Base-by-base conservation (phyloP, 2,888 invertebrate species). In the Chesias legatella region DNA sequence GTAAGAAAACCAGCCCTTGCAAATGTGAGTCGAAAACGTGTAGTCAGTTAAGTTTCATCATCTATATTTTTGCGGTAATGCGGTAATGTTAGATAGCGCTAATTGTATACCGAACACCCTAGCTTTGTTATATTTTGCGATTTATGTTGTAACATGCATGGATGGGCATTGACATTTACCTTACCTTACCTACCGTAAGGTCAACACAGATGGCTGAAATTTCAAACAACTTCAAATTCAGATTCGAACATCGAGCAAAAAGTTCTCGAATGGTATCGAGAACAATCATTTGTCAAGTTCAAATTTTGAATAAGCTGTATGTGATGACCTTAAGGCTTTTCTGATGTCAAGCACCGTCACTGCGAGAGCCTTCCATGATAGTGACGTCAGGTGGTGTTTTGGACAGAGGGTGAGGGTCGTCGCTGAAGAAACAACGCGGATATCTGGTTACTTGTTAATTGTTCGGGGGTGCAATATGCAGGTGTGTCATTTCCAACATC, bases 1-100 rank as follows among this genome's bases (percentile, higher is more conserved):
- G 96, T 82, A 95, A 96, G 91, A 95, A 95, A 91, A 95, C 95
- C 78, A 96, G 96, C 90, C 96, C 96, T 79, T 93, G 95, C 89
- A 96, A 96, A 92, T 95, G 96, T 96, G 91, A 96, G 95, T 95
- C 62, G 62, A 59, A 57, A 57, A 56, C 63, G 61, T 70, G 63
- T 61, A 65, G 62, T 53, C 66, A 56, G 59, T 52, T 59, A 56
- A 59, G 67, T 63, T 67, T 59, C 53, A 51, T 56, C 60, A 51
- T 58, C 54, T 54, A 58, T 62, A 60, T 59, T 58, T 66, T 63
- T 59, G 54, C 56, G 51, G 61, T 68, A 70, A 66, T 73, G 68
- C 65, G 70, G 66, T n/a, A n/a, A n/a, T 76, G 63, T 70, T 83
- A 80, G 74, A 69, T 82, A 80, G 83, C 63, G 78, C 80, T 81